Conservation (phyloP, 2,888 invertebrate genomes). For the Lasioglossum zephyrum region DNA sequence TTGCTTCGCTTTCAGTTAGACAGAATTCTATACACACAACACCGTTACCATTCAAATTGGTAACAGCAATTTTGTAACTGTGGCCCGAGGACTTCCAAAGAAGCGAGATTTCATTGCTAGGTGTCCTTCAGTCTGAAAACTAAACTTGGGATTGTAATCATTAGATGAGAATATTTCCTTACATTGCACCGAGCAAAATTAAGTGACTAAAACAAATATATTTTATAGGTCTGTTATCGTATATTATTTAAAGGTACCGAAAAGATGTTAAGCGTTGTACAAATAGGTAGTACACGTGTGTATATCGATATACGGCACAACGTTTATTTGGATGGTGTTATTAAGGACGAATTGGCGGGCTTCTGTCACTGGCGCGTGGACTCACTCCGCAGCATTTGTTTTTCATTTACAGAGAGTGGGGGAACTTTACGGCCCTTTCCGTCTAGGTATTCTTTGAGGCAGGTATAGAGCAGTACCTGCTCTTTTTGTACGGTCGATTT, state of each 20-base stretch:
- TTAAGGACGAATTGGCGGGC: too few relatives aligned
- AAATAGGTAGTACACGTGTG: background rate
- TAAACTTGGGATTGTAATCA: background rate
- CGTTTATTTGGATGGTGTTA: background rate
- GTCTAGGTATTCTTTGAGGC: too few relatives aligned
- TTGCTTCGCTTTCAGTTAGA: background rate
- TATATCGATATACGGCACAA: background rate
- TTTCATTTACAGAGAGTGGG: too few relatives aligned
- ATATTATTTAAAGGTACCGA: background rate
- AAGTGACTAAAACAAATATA: background rate
- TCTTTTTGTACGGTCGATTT: too few relatives aligned
- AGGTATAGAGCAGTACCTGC: too few relatives aligned
- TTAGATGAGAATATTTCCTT: background rate
- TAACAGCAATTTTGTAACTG: background rate
- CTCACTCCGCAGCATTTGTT: too few relatives aligned
- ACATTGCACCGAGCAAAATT: background rate
- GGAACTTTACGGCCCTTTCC: too few relatives aligned
- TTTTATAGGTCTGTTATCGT: background rate
- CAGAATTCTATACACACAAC: background rate
- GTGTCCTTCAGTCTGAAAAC: background rate
- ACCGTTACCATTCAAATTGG: background rate
- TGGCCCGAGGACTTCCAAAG: background rate
- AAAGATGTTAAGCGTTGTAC: background rate
- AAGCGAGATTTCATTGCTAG: background rate
- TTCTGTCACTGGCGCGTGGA: too few relatives aligned